Conservation (phyloP, 2,888 invertebrate genomes). For the Cephus pygmeus region DNA sequence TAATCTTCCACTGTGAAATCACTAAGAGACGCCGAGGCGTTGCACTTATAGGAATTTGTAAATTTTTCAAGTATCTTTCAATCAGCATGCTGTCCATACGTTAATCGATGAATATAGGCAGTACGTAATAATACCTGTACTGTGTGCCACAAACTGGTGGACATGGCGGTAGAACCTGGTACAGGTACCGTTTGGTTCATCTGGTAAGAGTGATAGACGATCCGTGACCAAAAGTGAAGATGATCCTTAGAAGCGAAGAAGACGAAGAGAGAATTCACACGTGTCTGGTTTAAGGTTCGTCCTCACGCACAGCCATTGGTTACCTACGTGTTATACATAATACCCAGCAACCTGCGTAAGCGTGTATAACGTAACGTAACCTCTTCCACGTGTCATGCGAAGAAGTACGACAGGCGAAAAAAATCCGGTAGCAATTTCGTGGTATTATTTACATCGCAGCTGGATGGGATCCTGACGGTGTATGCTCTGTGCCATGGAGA, state of each 20-base stretch:
- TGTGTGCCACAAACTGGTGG: not conserved
- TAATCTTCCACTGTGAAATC: not conserved
- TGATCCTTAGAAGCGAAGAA: not conserved
- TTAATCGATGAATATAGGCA: not conserved
- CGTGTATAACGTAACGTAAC: not conserved
- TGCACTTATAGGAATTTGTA: not conserved
- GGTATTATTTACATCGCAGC: conserved; percentile 53
- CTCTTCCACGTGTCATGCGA: conserved; percentile 7
- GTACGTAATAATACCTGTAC: not conserved
- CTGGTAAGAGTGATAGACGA: conserved; percentile 23
- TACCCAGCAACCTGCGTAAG: not conserved
- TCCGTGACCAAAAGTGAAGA: conserved; percentile 26
- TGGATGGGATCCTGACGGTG: not conserved
- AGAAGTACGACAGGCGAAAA: conserved; percentile 20
- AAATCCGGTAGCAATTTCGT: conserved; percentile 51
- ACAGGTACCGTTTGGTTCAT: not conserved
- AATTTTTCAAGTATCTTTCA: not conserved
- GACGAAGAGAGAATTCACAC: not conserved
- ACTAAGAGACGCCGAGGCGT: not conserved
- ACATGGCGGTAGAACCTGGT: not conserved
- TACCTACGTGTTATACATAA: not conserved
- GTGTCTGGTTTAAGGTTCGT: not conserved
- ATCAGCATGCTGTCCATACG: not conserved
- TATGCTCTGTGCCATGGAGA: not conserved
- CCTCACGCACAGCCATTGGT: not conserved